Conservation (phyloP, 2,797 vertebrate species). For the Poecilia velifera region DNA sequence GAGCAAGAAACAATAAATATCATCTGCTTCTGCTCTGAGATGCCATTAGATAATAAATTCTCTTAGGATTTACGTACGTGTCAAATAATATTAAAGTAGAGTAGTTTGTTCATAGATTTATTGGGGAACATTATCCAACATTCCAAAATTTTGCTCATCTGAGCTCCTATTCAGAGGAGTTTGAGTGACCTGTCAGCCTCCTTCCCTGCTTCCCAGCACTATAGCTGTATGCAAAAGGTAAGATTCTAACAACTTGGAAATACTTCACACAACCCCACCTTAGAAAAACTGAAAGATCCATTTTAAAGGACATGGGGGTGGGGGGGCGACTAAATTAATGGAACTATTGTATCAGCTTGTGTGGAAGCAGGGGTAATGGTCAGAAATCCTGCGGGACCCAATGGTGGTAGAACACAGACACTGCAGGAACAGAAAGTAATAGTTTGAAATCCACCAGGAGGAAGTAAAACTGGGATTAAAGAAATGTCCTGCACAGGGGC, state of each 20-base stretch:
- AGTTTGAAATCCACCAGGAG: conserved; percentile 45
- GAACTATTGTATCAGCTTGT: background rate
- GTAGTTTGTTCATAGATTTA: background rate
- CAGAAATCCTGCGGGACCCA: background rate
- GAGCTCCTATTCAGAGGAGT: background rate
- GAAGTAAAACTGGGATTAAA: background rate
- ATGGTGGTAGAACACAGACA: background rate
- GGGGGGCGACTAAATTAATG: background rate
- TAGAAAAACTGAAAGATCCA: background rate
- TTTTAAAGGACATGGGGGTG: background rate
- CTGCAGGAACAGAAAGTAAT: conserved; percentile 5
- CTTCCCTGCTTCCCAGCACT: background rate
- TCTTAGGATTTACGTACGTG: conserved; percentile 31
- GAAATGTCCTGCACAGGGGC: background rate
- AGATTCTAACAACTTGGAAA: background rate
- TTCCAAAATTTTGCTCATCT: background rate
- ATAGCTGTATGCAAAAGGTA: background rate
- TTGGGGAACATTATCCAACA: background rate
- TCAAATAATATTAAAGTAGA: conserved; percentile 29
- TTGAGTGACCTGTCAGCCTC: background rate
- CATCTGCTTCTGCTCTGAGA: conserved; percentile 32
- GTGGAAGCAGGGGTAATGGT: background rate
- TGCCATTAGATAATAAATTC: conserved; percentile 25
- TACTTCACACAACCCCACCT: background rate
- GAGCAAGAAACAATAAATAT: conserved; percentile 47